These are phyloP conservation scores for Eilema caniola DNA, from an alignment of 2,888 invertebrate species.

Conservation along the genomic window DNA sequence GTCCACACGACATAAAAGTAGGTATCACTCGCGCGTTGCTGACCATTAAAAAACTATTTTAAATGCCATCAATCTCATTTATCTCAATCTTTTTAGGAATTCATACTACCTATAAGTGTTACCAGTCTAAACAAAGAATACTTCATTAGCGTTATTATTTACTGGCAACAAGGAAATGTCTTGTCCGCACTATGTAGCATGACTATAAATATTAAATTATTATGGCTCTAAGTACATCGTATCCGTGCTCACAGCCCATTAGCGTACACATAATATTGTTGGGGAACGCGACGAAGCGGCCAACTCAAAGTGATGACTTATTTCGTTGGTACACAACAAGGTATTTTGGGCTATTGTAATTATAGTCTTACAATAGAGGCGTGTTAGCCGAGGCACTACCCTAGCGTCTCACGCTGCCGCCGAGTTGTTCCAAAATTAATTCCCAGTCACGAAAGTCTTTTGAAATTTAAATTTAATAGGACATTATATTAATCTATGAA, in stretches of 20 bases:
- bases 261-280: slow-evolving; percentile 38
- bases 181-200: slow-evolving; percentile 38
- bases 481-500: not conserved
- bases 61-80: not conserved
- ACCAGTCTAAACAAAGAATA: not conserved
- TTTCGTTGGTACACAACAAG: slow-evolving; percentile 28
- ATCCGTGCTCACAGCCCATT: slow-evolving; percentile 46
- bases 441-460: not conserved
- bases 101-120: not conserved
- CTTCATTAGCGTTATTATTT: slow-evolving; percentile 27
- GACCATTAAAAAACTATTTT: not conserved
- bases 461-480: not conserved
- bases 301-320: slow-evolving; percentile 55
- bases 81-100: not conserved
- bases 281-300: slow-evolving; percentile 28
- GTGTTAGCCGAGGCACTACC: not conserved
- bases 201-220: slow-evolving; percentile 50
- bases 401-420: not conserved
- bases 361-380: slow-evolving; percentile 10
- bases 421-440: not conserved
- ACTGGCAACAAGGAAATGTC: slow-evolving; percentile 35
- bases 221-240: slow-evolving; percentile 31
- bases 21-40: not conserved
- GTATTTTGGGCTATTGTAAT: slow-evolving; percentile 1
- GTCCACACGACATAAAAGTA: not conserved